phyloP scores from a whole-genome alignment of 2,113 vertebrate genomes.

The Sturnira hondurensis region DNA sequence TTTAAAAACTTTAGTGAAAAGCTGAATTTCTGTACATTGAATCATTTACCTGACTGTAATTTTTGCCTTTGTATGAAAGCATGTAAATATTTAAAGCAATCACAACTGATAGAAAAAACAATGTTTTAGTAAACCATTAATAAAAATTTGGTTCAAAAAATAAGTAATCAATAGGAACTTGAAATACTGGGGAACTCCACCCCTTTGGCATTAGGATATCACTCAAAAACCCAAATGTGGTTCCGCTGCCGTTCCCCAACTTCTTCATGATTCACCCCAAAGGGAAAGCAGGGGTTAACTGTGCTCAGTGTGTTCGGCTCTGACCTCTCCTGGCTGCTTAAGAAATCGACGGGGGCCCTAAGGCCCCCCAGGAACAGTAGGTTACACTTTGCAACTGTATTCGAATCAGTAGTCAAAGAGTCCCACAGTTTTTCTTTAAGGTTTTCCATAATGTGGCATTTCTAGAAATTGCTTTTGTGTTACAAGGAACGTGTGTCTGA shows the following conservation, averaged over 20 bases:
- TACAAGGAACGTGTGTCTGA: not conserved
- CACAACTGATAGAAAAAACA: not conserved
- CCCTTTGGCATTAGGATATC: not conserved
- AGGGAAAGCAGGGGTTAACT: not conserved
- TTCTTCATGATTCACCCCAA: not conserved
- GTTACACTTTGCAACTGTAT: not conserved
- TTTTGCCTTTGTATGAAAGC: not conserved
- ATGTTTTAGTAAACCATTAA: not conserved
- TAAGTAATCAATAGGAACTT: not conserved
- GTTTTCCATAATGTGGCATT: not conserved
- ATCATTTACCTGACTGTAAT: constrained; percentile 17
- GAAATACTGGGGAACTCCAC: not conserved
- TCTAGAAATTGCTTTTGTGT: constrained; percentile 5
- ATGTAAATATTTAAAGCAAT: not conserved
- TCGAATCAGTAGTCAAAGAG: not conserved
- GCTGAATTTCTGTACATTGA: not conserved
- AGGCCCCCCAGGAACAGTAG: not conserved
- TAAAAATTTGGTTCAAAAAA: constrained; percentile 13
- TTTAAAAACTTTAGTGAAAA: not conserved
- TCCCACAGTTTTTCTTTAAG: not conserved
- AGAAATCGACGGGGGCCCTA: not conserved
- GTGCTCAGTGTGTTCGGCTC: not conserved
- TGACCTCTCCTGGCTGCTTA: not conserved
- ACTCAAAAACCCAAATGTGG: not conserved
- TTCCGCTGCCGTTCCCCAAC: not conserved